Evolutionary conservation across 2,888 invertebrate species (phyloP).

Genomic region (Cactoblastis cactorum): DNA sequence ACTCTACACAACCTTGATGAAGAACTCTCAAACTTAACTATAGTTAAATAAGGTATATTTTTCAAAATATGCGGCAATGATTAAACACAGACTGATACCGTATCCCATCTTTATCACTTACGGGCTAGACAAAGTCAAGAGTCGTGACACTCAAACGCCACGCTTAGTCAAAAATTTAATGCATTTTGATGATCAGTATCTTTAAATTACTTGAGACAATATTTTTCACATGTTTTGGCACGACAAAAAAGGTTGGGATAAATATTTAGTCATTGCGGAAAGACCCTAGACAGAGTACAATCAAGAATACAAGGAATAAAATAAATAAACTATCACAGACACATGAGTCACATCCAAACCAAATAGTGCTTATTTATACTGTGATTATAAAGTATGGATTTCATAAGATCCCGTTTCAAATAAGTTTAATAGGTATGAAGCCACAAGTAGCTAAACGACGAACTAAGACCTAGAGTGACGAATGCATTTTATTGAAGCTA

Average conservation of each 20-base stretch:
- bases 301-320: conserved; percentile 35
- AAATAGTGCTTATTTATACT: conserved; percentile 50
- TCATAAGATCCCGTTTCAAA: conserved; percentile 59
- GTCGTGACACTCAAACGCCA: too few relatives aligned
- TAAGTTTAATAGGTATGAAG: conserved; percentile 25
- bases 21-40: too few relatives aligned
- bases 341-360: conserved; percentile 66
- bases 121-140: too few relatives aligned
- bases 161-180: too few relatives aligned
- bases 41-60: too few relatives aligned
- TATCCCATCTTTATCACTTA: too few relatives aligned
- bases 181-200: too few relatives aligned
- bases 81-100: too few relatives aligned
- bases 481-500: too few relatives aligned
- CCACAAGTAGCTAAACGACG: conserved; percentile 29
- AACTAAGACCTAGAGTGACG: conserved; percentile 1
- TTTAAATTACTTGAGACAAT: too few relatives aligned
- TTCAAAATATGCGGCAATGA: too few relatives aligned
- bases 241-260: conserved; percentile 16
- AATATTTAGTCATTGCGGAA: conserved; percentile 63
- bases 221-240: not conserved
- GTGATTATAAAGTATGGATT: conserved; percentile 46
- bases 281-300: conserved; percentile 38
- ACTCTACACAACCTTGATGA: too few relatives aligned
- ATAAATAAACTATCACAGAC: conserved; percentile 77